Evolutionary conservation across 2,797 vertebrate species (phyloP), one percentile per base, ranked within the genome.

Genomic region (Tamandua tetradactyla): DNA sequence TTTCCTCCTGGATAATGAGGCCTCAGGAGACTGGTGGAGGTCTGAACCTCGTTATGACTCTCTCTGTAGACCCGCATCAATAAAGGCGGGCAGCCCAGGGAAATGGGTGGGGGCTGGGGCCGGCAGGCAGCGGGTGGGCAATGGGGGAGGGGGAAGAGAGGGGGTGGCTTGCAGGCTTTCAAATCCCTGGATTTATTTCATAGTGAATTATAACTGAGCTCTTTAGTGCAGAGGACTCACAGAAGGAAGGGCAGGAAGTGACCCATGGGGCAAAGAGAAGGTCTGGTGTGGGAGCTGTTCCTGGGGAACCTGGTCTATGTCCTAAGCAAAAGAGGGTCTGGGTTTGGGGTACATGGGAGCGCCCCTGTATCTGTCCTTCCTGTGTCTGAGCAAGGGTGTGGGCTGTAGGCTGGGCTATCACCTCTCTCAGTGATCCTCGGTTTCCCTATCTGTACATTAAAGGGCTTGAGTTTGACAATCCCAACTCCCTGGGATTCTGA

Each of bases 1-100:
- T 98, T 98, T 98, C 97, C 97, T 98, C 97, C 97, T 98, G 98
- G 97, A 98, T 98, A 98, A 98, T 98, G 98, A 98, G 98, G 97
- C 98, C 98, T 98, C 98, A 89, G 93, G 98, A 98, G 98, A 98
- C 98, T 57, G 13, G 89, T 93, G 86, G 94, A 98, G 97, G 98
- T 96, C 98, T 98, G 98, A 98, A 98, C 98, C 97, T 98, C 71
- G 52, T 98, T 98, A 98, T 61, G 96, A 97, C 96, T 97, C 97
- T 97, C 98, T 97, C 94, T 44, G 94, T 49, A 92, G 90, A 93
- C 96, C 88, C 13, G 95, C 98, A 98, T 98, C 98, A 98, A 98
- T 98, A 98, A 98, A 97, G 64, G 95, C 95, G 69, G 89, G 96
- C 94, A 96, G 97, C 79, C 80, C 89, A 55, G 96, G 96, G 97